These are phyloP conservation scores for Lasioglossum morio DNA, from an alignment of 2,888 invertebrate genomes.

Conservation along the genomic window DNA sequence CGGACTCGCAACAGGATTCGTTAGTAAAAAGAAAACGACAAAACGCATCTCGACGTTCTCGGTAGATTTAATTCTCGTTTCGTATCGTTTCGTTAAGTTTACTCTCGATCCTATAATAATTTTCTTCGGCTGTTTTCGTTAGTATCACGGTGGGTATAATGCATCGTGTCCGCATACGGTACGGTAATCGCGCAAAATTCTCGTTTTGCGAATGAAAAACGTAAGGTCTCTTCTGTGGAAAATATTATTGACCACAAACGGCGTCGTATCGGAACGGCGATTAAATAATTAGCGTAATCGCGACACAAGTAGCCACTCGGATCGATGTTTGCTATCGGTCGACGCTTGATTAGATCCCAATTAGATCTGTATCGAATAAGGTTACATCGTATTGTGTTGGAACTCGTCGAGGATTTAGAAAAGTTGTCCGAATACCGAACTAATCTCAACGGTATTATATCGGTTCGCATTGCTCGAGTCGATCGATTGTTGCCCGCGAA, in stretches of 20 bases:
- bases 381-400: neutral
- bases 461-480: neutral
- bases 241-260: neutral
- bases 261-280: neutral
- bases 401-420: neutral
- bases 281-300: slow-evolving; percentile 5
- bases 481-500: neutral
- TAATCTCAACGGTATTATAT: neutral
- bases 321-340: slow-evolving; percentile 17
- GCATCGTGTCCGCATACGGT: neutral
- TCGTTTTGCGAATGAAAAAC: neutral
- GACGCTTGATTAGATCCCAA: neutral
- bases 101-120: neutral
- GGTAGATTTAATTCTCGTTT: slow-evolving; percentile 18
- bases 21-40: neutral
- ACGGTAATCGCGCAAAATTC: neutral
- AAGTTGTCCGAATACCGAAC: neutral
- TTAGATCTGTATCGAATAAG: neutral
- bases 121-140: neutral
- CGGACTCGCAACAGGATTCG: neutral
- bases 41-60: slow-evolving; percentile 21
- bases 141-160: neutral
- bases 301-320: neutral
- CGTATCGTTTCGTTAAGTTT: neutral
- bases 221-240: neutral